Evolutionary conservation across 2,888 invertebrate genomes (phyloP), one percentile per base, ranked within the genome.

Genomic region (Anoplius nigerrimus): DNA sequence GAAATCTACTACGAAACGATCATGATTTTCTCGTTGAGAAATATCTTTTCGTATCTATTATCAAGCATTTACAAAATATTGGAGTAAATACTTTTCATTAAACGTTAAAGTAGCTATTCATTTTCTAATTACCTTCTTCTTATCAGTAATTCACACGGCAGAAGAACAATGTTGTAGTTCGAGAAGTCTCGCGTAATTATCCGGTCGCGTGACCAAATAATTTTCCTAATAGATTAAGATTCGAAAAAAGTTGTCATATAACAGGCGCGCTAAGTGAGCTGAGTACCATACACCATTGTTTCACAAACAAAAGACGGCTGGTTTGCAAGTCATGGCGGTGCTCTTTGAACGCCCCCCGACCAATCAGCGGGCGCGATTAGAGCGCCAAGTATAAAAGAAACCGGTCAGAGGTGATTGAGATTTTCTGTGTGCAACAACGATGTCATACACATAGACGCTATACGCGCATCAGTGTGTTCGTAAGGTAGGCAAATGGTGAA

Each of bases 281-380:
- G 69, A 56, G 75, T 70, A 70, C 72, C 76, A 79, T 72, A 73
- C 84, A 82, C 86, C 85, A 88, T 88, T 88, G 88, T 88, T 87
- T 88, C 87, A 84, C 86, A 87, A 88, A 88, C 88, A 88, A 88
- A 87, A 88, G 87, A 81, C 81, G 80, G 79, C 80, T 79, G 84
- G 79, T 85, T 84, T 83, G 85, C 87, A 83, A 86, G 88, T 88
- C 88, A 88, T 87, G 87, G 87, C 87, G 87, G 88, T 83, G 77
- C 74, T 82, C 88, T 88, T 88, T 88, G 87, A 87, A 86, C 87
- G 85, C 85, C 85, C 87, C 85, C 83, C 78, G 82, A 75, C 88
- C 87, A 88, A 88, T 88, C 82, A 76, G 71, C 75, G 82, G 74
- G 62, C 80, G 75, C 75, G 78, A 85, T 86, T 84, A 82, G 85